Percentiles rank a stretch among this genome's conserved stretches.
phyloP scores from a whole-genome alignment of 2,113 vertebrate species.

The Hiodon tergisus region DNA sequence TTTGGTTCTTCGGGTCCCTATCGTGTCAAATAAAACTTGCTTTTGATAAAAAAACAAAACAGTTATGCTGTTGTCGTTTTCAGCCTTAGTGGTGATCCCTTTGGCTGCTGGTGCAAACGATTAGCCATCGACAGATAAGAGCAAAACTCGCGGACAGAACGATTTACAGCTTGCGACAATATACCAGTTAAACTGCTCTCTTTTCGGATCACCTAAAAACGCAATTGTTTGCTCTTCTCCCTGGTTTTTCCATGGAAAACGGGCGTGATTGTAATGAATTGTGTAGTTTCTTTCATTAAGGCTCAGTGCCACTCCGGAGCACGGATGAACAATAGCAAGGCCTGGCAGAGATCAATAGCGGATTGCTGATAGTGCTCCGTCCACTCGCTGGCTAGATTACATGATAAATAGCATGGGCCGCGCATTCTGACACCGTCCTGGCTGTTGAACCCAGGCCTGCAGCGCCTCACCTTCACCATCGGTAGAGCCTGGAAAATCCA shows the following conservation, averaged over 20 bases:
- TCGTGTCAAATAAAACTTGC: too few species aligned
- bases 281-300: conserved; percentile 97
- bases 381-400: conserved; percentile 93
- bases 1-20: too few species aligned
- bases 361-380: conserved; percentile 98
- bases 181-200: conserved; percentile 40
- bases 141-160: too few species aligned
- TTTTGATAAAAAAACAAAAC: too few species aligned
- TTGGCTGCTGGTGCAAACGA: too few species aligned
- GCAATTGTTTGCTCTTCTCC: conserved; percentile 15
- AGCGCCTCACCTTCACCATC: conserved; percentile 44
- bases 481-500: conserved; percentile 24
- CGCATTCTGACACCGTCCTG: conserved; percentile 80
- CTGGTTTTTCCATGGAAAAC: conserved; percentile 39
- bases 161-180: too few species aligned
- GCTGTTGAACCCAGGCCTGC: conserved; percentile 65
- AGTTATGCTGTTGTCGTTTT: too few species aligned
- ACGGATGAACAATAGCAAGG: conserved; percentile 93
- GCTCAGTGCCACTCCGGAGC: conserved; percentile 82
- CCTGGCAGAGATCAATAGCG: conserved; percentile 89
- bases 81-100: too few species aligned
- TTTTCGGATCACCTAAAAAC: conserved; percentile 28
- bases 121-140: too few species aligned
- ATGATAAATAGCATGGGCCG: conserved; percentile 93
- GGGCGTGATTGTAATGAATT: conserved; percentile 85